Conservation (phyloP, 2,797 vertebrate genomes). For the Lepidocolaptes lacrymiger region DNA sequence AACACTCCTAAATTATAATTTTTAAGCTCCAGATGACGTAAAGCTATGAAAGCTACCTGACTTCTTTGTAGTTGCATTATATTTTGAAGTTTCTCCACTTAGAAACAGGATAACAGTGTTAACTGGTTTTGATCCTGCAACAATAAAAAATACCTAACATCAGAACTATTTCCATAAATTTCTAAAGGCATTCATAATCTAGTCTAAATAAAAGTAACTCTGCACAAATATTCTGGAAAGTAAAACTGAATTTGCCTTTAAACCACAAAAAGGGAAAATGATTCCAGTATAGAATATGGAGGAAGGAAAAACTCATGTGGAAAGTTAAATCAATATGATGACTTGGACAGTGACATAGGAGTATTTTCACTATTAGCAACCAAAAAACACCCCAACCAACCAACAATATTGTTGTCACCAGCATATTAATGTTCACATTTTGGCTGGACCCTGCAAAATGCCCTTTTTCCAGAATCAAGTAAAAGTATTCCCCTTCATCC, state of each 20-base stretch:
- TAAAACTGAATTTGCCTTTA: slow-evolving; percentile 18
- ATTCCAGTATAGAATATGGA: slow-evolving; percentile 70
- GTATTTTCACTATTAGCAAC: slow-evolving; percentile 44
- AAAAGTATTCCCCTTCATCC: slow-evolving; percentile 44
- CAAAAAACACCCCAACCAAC: neutral
- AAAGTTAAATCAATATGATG: slow-evolving; percentile 45
- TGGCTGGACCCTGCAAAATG: slow-evolving; percentile 73
- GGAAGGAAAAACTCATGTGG: slow-evolving; percentile 38
- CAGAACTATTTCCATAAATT: slow-evolving; percentile 11
- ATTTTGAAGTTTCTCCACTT: slow-evolving; percentile 3
- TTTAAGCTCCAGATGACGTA: neutral
- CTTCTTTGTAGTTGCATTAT: neutral
- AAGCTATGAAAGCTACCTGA: neutral
- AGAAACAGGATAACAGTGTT: neutral
- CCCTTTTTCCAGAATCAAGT: slow-evolving; percentile 68
- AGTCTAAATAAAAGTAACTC: slow-evolving; percentile 41
- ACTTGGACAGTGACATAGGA: slow-evolving; percentile 26
- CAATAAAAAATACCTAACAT: neutral
- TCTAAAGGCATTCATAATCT: slow-evolving; percentile 4
- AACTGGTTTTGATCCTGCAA: neutral
- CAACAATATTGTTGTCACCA: slow-evolving; percentile 26
- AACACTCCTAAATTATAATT: neutral
- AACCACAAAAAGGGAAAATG: slow-evolving; percentile 18
- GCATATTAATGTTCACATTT: slow-evolving; percentile 25
- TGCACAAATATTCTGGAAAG: slow-evolving; percentile 45